Conservation (phyloP, 2,888 invertebrate species). For the Chrysolina americana region DNA sequence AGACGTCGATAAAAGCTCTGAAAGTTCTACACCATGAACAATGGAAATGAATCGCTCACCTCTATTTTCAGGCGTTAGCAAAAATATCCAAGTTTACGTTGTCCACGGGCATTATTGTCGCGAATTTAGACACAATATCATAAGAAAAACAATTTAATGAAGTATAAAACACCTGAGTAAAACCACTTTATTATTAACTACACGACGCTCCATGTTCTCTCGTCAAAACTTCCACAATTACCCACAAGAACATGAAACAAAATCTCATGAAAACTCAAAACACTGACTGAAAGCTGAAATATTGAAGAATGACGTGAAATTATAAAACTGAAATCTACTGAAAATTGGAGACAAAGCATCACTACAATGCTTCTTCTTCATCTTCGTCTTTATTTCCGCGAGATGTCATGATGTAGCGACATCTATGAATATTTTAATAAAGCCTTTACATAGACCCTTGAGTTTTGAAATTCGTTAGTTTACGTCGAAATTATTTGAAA, state of each 20-base stretch:
- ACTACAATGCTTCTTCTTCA: not conserved
- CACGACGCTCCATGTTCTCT: slow-evolving; percentile 53
- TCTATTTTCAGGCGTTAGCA: slow-evolving; percentile 38
- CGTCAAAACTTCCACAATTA: slow-evolving; percentile 10
- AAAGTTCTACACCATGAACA: slow-evolving; percentile 15
- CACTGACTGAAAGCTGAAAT: slow-evolving; percentile 20
- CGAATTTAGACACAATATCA: slow-evolving; percentile 68
- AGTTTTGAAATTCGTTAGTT: too few species aligned
- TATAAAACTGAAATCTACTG: slow-evolving; percentile 20
- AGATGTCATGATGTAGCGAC: not conserved
- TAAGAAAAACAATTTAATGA: slow-evolving; percentile 64
- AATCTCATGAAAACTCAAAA: slow-evolving; percentile 16
- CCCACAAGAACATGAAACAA: slow-evolving; percentile 18
- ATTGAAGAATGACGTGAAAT: slow-evolving; percentile 19
- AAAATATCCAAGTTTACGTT: slow-evolving; percentile 63
- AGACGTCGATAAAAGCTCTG: not conserved
- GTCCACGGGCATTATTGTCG: slow-evolving; percentile 69
- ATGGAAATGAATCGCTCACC: slow-evolving; percentile 46
- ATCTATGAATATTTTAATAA: not conserved
- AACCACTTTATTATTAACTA: slow-evolving; percentile 58
- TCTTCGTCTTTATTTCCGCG: not conserved
- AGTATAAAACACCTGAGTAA: slow-evolving; percentile 62
- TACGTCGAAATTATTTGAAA: too few species aligned
- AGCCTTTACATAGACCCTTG: not conserved
- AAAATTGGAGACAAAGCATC: slow-evolving; percentile 10